phyloP scores from a whole-genome alignment of 2,113 vertebrate species.

The Coptodon rendalli region DNA sequence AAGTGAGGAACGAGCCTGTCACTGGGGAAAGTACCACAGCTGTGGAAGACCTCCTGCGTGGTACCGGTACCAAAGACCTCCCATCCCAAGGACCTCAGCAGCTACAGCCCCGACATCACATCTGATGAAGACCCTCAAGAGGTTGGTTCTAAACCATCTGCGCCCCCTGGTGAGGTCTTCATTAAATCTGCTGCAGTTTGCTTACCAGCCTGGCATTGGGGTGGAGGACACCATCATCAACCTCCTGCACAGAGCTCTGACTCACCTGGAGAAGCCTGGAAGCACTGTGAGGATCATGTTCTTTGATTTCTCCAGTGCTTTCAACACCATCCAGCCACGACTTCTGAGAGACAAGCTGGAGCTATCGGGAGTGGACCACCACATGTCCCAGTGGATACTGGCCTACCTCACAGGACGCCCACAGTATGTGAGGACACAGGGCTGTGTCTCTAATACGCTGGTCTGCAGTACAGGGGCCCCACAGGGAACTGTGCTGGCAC shows the following conservation, averaged over 20 bases:
- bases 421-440: too few species aligned
- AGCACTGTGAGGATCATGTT: accelerated
- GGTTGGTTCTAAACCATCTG: neutral
- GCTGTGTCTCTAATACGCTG: too few species aligned
- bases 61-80: neutral
- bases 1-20: neutral
- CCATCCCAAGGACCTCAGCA: neutral
- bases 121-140: neutral
- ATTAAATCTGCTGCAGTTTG: accelerated
- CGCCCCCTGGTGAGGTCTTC: neutral
- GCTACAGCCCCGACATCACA: neutral
- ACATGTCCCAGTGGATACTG: neutral
- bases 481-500: too few species aligned
- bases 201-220: neutral
- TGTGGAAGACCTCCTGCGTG: neutral
- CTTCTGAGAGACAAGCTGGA: neutral
- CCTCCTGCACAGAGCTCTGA: neutral
- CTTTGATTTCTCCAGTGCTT: neutral
- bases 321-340: neutral
- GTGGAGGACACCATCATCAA: accelerated
- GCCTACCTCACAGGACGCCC: too few species aligned
- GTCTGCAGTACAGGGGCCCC: too few species aligned
- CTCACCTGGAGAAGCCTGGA: neutral
- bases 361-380: neutral
- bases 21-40: neutral